These are phyloP conservation scores for Laothoe populi DNA, from an alignment of 2,888 invertebrate genomes.

Conservation along the genomic window DNA sequence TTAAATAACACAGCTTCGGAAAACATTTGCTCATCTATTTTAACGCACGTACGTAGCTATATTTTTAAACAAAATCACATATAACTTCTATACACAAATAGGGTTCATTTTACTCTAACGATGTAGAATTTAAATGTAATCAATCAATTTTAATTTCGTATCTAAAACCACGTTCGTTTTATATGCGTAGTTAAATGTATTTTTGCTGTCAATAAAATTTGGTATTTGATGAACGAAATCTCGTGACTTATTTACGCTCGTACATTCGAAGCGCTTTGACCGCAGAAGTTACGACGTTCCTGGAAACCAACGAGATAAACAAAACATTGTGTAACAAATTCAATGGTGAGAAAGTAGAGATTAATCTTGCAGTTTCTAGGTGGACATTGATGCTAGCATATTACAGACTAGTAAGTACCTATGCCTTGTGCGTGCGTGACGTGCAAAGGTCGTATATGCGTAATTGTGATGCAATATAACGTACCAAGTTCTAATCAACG, in stretches of 20 bases:
- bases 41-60: not conserved
- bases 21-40: not conserved
- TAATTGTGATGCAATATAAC: conserved; percentile 45
- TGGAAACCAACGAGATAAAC: conserved; percentile 30
- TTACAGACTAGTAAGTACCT: not conserved
- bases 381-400: not conserved
- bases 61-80: conserved; percentile 34
- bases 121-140: conserved; percentile 45
- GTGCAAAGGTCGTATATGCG: conserved; percentile 63
- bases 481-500: conserved; percentile 28
- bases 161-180: conserved; percentile 44
- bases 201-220: conserved; percentile 45
- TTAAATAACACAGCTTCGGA: no score
- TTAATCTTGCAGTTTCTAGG: not conserved
- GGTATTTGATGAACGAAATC: conserved; percentile 38
- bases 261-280: conserved; percentile 33
- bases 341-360: not conserved
- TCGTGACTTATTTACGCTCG: conserved; percentile 43
- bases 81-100: not conserved
- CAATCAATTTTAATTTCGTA: conserved; percentile 46
- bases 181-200: conserved; percentile 44
- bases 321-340: not conserved
- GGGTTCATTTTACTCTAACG: conserved; percentile 39
- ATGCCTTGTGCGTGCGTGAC: conserved; percentile 46
- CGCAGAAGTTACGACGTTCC: conserved; percentile 35